These are phyloP conservation scores for Origma solitaria DNA, from an alignment of 2,113 vertebrate species.

Conservation along the genomic window DNA sequence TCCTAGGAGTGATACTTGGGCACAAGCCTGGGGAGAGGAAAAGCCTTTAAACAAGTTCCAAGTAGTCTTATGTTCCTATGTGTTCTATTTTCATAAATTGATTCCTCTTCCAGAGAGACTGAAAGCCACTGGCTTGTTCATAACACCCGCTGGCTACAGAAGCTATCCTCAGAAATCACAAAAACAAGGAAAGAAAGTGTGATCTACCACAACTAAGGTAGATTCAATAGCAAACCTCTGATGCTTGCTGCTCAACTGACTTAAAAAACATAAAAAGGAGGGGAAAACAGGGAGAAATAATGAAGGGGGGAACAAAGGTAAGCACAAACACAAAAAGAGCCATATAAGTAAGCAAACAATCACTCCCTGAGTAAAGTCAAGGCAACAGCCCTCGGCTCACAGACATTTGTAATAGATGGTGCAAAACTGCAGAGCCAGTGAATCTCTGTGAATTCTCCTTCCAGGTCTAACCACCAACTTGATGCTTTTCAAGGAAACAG, in stretches of 20 bases:
- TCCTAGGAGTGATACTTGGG: neutral
- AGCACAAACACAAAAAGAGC: neutral
- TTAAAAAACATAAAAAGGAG: neutral
- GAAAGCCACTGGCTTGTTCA: neutral
- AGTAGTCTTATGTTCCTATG: neutral
- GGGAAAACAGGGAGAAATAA: accelerated
- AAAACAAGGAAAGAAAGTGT: neutral
- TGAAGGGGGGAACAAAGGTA: accelerated
- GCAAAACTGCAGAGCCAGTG: neutral
- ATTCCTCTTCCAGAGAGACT: neutral
- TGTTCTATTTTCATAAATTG: conserved; percentile 3
- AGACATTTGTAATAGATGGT: accelerated
- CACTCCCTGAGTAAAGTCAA: neutral
- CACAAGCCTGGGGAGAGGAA: neutral
- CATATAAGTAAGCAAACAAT: neutral
- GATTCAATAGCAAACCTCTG: neutral
- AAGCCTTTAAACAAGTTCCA: neutral
- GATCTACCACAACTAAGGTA: neutral
- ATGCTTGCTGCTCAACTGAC: neutral
- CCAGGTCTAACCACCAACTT: neutral
- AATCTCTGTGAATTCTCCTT: neutral
- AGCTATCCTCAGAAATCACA: neutral
- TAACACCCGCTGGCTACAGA: neutral
- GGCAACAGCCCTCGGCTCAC: neutral
- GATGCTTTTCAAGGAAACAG: neutral